Evolutionary conservation across 1,140 invertebrate genomes (phyloP).

Genomic region (Lithobius niger): DNA sequence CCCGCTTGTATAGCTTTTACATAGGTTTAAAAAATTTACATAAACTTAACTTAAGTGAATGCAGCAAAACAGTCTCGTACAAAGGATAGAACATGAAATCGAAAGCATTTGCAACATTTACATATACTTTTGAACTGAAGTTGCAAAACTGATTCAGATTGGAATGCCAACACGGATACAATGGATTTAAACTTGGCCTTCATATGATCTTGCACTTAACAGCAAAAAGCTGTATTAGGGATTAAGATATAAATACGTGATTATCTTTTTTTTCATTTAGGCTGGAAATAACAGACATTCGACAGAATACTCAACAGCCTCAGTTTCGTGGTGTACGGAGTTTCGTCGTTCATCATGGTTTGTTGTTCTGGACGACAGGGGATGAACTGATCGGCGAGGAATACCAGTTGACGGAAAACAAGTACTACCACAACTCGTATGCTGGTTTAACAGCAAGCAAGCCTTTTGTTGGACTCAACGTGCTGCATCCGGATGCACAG

Average conservation of each 20-base stretch:
- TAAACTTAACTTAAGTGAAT: too few relatives aligned
- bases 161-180: too few relatives aligned
- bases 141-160: too few relatives aligned
- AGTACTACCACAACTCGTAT: constrained; percentile 60
- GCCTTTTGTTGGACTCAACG: constrained; percentile 39
- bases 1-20: too few relatives aligned
- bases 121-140: too few relatives aligned
- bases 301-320: constrained; percentile 55
- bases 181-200: too few relatives aligned
- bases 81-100: too few relatives aligned
- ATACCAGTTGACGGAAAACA: constrained; percentile 37
- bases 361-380: constrained; percentile 74
- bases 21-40: too few relatives aligned
- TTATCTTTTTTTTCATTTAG: constrained; percentile 32
- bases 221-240: too few relatives aligned
- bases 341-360: constrained; percentile 52
- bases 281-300: constrained; percentile 51
- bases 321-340: constrained; percentile 63
- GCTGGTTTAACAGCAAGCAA: constrained; percentile 31
- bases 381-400: constrained; percentile 53
- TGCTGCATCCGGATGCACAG: constrained; percentile 49
- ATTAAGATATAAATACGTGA: neutral
- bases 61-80: too few relatives aligned
- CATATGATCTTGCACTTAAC: too few relatives aligned
- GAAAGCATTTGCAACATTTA: too few relatives aligned